Percentiles rank a stretch among this genome's conserved stretches.
phyloP scores from a whole-genome alignment of 2,113 vertebrate genomes.

The Gallinago paraguaiae region DNA sequence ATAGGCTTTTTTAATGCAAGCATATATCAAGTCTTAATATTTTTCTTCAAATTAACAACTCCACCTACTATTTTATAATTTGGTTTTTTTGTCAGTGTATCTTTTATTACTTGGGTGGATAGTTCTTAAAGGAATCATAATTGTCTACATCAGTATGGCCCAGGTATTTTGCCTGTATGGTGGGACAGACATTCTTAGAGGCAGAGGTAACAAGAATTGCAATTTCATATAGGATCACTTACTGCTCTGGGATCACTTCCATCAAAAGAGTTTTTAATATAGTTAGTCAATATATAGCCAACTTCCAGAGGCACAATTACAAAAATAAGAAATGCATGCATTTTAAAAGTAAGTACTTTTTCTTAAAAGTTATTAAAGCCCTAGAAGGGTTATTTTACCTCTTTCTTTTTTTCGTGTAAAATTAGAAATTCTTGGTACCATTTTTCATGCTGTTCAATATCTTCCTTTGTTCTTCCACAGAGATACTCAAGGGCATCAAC shows the following conservation, averaged over 20 bases:
- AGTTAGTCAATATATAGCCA: background rate
- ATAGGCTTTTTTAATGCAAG: background rate
- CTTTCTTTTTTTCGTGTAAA: constrained; percentile 86
- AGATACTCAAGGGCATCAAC: constrained; percentile 83
- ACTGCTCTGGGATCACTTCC: background rate
- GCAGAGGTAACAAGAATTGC: background rate
- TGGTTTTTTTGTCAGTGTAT: background rate
- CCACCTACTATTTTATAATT: background rate
- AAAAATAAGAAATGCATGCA: background rate
- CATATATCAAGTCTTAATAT: background rate
- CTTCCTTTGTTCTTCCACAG: constrained; percentile 80
- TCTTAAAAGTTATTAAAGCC: background rate
- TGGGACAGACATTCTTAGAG: background rate
- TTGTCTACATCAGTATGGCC: background rate
- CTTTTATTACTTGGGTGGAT: background rate
- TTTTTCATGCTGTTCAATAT: constrained; percentile 83
- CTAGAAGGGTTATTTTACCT: constrained; percentile 75
- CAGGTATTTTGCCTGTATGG: background rate
- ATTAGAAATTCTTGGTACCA: constrained; percentile 87
- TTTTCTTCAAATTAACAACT: background rate
- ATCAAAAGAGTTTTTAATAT: background rate
- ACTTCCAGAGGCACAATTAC: background rate
- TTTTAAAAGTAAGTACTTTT: background rate
- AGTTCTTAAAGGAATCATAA: background rate
- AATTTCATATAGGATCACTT: background rate